A percentile compares a stretch with the other conserved stretches of the same genome.
These are phyloP conservation scores for Cercopithecus mona DNA, from an alignment of 2,113 vertebrate genomes.

Conservation along the genomic window DNA sequence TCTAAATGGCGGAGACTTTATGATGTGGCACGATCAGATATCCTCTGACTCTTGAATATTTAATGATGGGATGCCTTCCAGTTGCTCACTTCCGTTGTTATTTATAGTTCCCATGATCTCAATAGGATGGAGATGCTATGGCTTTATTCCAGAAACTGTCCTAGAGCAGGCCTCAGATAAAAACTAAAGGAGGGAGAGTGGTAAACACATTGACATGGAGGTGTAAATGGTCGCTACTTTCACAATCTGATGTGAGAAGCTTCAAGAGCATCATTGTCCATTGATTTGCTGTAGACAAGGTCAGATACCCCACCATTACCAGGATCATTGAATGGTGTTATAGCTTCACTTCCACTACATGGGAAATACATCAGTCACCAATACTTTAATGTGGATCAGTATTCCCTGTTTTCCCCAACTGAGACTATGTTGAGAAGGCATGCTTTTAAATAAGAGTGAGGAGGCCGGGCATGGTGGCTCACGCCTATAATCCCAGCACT, in stretches of 20 bases:
- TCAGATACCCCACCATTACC: not conserved
- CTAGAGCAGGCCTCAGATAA: slow-evolving; percentile 8
- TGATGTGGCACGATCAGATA: not conserved
- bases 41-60: slow-evolving; percentile 35
- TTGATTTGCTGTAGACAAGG: not conserved
- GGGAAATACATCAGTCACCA: not conserved
- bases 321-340: not conserved
- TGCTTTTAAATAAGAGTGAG: not conserved
- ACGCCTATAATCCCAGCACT: too few relatives aligned
- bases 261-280: not conserved
- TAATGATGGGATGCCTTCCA: slow-evolving; percentile 43
- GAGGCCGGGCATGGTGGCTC: too few relatives aligned
- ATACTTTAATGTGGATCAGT: not conserved
- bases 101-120: slow-evolving; percentile 54
- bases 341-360: not conserved
- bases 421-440: not conserved
- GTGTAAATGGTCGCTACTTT: not conserved
- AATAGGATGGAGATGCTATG: not conserved
- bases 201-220: not conserved
- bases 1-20: slow-evolving; percentile 31
- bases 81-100: slow-evolving; percentile 29
- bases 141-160: slow-evolving; percentile 18
- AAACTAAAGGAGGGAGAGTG: not conserved
- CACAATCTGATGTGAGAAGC: not conserved
- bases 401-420: not conserved